phyloP scores from a whole-genome alignment of 2,113 vertebrate genomes.

The Parotia lawesii region DNA sequence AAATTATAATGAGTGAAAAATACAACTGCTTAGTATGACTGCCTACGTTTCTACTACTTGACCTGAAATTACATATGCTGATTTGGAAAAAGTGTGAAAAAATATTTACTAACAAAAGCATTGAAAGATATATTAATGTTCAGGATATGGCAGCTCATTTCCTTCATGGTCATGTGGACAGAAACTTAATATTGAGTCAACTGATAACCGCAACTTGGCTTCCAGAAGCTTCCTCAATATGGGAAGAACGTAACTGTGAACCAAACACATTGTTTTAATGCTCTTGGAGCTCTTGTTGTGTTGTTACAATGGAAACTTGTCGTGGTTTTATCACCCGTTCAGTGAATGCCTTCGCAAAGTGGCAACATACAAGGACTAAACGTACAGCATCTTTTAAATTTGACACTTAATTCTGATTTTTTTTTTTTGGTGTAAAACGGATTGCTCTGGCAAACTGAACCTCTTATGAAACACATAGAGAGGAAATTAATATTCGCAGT shows the following conservation, averaged over 20 bases:
- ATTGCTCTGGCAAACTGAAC: neutral
- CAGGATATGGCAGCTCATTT: neutral
- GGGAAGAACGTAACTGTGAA: neutral
- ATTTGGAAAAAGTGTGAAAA: neutral
- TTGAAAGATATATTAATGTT: neutral
- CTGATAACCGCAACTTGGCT: fast-evolving
- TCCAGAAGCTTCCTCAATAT: neutral
- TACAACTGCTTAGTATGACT: neutral
- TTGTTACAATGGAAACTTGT: neutral
- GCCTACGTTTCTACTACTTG: neutral
- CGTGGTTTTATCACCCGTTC: neutral
- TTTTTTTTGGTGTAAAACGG: neutral
- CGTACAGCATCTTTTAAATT: neutral
- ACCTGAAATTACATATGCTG: neutral
- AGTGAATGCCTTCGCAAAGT: neutral
- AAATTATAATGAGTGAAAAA: neutral
- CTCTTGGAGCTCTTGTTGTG: neutral
- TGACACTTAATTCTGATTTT: neutral
- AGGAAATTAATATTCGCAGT: neutral
- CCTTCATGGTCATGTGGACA: neutral
- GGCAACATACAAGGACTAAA: neutral
- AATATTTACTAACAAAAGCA: neutral
- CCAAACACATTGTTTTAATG: neutral
- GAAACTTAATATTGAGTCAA: neutral
- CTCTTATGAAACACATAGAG: neutral